Evolutionary conservation across 2,797 vertebrate species (phyloP).

Genomic region (Neosilurus hyrtlii): DNA sequence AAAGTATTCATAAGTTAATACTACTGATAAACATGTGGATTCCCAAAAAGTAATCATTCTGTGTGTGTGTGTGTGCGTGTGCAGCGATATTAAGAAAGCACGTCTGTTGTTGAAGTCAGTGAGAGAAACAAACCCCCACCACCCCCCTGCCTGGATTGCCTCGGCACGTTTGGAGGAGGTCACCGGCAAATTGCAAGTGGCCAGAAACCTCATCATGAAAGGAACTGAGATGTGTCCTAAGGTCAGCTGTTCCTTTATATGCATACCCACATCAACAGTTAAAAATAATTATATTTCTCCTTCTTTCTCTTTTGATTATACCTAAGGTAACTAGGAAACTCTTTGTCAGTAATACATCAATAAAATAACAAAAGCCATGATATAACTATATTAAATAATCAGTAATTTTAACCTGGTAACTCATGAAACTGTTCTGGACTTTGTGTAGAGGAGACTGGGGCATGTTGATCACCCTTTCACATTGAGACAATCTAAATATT

Average conservation of each 20-base stretch:
- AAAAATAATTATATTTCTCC: neutral
- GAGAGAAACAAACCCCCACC: conserved; percentile 95
- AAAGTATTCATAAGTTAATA: neutral
- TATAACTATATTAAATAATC: neutral
- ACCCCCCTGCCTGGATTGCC: conserved; percentile 97
- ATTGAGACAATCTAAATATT: no score
- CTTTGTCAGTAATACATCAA: neutral
- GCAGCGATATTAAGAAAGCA: conserved; percentile 97
- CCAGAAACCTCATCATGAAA: conserved; percentile 98
- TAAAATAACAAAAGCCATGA: neutral
- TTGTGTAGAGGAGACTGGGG: no score
- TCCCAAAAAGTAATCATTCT: neutral
- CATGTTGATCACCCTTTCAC: no score
- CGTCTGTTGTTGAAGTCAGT: conserved; percentile 95
- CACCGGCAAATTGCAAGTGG: conserved; percentile 94
- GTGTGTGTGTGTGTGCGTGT: conserved; percentile 4
- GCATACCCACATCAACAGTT: neutral
- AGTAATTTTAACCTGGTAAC: neutral
- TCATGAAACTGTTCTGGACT: no score
- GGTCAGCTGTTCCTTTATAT: conserved; percentile 68
- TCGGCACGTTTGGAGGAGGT: conserved; percentile 96
- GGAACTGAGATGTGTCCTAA: conserved; percentile 99
- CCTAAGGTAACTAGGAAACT: neutral
- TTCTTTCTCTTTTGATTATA: neutral
- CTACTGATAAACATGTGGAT: neutral